phyloP scores from a whole-genome alignment of 1,140 invertebrate genomes.

The Archegozetes longisetosus region DNA sequence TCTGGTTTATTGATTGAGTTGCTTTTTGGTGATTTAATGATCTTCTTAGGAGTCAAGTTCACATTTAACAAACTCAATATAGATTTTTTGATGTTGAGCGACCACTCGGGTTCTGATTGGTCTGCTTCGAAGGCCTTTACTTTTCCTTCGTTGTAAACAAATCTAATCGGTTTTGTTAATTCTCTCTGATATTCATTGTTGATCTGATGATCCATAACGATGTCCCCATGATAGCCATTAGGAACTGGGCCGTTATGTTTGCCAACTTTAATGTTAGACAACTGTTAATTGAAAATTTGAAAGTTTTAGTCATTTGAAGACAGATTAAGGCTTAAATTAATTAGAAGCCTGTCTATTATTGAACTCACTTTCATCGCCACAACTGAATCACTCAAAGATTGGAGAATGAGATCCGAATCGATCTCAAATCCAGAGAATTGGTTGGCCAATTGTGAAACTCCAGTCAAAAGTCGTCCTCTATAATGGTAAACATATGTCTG shows the following conservation, averaged over 20 bases:
- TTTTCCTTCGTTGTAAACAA: constrained; percentile 16
- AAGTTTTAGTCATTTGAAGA: neutral
- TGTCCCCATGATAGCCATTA: neutral
- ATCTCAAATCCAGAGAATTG: constrained; percentile 21
- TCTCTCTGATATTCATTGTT: constrained; percentile 12
- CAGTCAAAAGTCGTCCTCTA: constrained; percentile 19
- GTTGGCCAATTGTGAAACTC: constrained; percentile 18
- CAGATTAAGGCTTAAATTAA: neutral
- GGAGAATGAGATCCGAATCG: constrained; percentile 16
- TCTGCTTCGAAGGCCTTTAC: constrained; percentile 21
- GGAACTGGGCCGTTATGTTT: constrained; percentile 10
- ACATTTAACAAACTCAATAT: constrained; percentile 27
- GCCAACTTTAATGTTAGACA: constrained; percentile 11
- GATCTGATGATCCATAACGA: constrained; percentile 6
- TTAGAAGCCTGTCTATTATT: neutral
- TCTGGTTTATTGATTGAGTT: neutral
- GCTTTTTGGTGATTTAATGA: constrained; percentile 9
- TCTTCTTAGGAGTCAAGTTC: constrained; percentile 22
- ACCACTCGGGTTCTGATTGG: constrained; percentile 26
- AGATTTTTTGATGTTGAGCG: constrained; percentile 29
- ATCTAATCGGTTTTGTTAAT: constrained; percentile 16
- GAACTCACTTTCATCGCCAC: constrained; percentile 2
- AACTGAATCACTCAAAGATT: constrained; percentile 1
- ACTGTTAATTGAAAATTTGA: neutral
- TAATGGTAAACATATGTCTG: constrained; percentile 21